Evolutionary conservation across 2,797 vertebrate species (phyloP), one percentile per base, ranked within the genome.

Genomic region (Cygnus olor): DNA sequence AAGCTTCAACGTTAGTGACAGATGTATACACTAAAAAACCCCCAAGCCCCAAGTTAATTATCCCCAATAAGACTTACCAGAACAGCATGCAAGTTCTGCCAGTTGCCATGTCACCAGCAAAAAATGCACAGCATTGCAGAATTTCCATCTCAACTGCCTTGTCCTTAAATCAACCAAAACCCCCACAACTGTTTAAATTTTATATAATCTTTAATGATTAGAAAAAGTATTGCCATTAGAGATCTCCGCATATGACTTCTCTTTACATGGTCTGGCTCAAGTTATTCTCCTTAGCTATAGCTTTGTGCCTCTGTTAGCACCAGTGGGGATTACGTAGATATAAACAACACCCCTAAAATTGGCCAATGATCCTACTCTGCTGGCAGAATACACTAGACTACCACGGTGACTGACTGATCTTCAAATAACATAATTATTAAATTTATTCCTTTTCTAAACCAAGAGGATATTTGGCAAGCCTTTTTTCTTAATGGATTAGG

Each of bases 381-480:
- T 94, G 58, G 80, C 73, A 93, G 72, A 94, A 85, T 42, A 61
- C 8, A 64, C 11, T 5, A 36, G n/a, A 77, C 45, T 85, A 72
- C n/a, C 38, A 72, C 38, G 57, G 40, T 80, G 24, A 95, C 38
- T 80, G 24, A 95, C 38, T 69, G 24, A 85, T 80, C 83, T 83
- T 95, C 79, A 89, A 94, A 68, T 71, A 94, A 73, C 28, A 69
- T 82, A 32, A 93, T 80, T 85, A 81, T 72, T 71, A 69, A 84
- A 91, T 84, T 65, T 90, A 83, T 80, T 93, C n/a, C 38, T 79
- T 81, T 83, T 63, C 45, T 64, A 88, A 94, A 86, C 28, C n/a
- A 82, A n/a, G 42, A 93, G 12, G 80, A 89, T 60, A 86, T 93
- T 80, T 86, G 85, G 84, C 91, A 90, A 92, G 22, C 10, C n/a